Conservation (phyloP, 2,113 vertebrate genomes). For the Anser cygnoides region DNA sequence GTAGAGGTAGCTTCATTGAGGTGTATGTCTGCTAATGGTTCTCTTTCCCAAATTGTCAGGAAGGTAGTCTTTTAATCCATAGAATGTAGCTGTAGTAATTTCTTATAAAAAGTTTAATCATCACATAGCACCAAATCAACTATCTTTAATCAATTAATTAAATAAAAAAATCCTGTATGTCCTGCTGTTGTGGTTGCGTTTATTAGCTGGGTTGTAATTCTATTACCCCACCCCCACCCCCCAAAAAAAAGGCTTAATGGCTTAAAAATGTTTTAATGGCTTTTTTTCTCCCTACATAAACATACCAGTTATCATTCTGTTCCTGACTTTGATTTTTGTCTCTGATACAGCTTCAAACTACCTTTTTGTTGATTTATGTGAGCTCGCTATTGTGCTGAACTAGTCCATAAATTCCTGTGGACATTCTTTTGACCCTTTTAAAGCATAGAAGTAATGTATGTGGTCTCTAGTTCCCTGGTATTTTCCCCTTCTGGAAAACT, state of each 20-base stretch:
- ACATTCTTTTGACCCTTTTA: background rate
- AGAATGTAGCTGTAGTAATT: background rate
- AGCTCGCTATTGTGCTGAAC: background rate
- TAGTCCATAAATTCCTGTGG: background rate
- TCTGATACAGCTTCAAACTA: background rate
- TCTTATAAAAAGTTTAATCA: background rate
- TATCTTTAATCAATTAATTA: background rate
- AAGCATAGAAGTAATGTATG: background rate
- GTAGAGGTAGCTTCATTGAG: background rate
- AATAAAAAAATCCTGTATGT: background rate
- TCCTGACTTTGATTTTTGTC: background rate
- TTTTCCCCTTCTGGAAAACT: background rate
- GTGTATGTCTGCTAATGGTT: background rate
- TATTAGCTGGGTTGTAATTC: background rate
- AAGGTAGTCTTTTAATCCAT: background rate
- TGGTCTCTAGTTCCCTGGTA: background rate
- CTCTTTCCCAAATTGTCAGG: background rate
- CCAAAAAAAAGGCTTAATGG: background rate
- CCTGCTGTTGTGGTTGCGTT: background rate
- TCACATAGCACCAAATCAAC: background rate
- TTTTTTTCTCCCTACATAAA: background rate
- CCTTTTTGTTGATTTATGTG: background rate
- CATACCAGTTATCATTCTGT: background rate
- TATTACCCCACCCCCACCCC: accelerated
- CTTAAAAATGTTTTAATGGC: background rate